Evolutionary conservation across 2,888 invertebrate genomes (phyloP), one percentile per base, ranked within the genome.

Genomic region (Chaitophorus viminalis): DNA sequence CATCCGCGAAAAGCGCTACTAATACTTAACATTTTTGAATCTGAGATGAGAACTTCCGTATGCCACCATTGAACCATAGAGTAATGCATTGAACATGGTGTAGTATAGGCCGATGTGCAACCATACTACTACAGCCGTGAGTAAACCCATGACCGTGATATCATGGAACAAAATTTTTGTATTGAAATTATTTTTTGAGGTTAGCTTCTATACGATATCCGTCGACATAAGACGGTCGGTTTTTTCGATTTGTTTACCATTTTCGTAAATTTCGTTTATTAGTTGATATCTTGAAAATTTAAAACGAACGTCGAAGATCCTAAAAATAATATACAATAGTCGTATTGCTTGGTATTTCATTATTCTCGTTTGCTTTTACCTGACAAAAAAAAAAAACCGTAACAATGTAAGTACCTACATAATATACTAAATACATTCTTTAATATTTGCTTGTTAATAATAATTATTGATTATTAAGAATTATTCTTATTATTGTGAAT

Each of bases 201-300:
- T 81, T 81, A 81, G 39, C 68, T 81, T 81, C 68, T 68, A 81
- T 68, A 68, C 81, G 81, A 39, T 81, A 81, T 81, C 81, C 39
- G 18, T 68, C 81, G 81, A 68, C 36, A 68, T 68, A 39, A 11
- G 5, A 36, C 21, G 17, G 39, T 81, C 81, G 68, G 79, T 60
- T 21, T 81, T 36, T 81, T 81, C n/a, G 11, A 31, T 65, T 79
- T 81, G 68, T 68, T 68, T 81, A 81, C 68, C 5, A 46, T 68
- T 1, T 33, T 33, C 33, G 33, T 72, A 11, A 46, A 81, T 1
- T 33, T 33, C 33, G 33, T 72, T 33, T 2, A 18, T 33, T 33
- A 70, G 6, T 72, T 31, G 68, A 70, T 29, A 70, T 70, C 68
- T 9, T 70, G 29, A 9, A 29, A 70, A 29, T 0, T 70, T 29